Evolutionary conservation across 2,888 invertebrate species (phyloP).

Genomic region (Dryocosmus kuriphilus): DNA sequence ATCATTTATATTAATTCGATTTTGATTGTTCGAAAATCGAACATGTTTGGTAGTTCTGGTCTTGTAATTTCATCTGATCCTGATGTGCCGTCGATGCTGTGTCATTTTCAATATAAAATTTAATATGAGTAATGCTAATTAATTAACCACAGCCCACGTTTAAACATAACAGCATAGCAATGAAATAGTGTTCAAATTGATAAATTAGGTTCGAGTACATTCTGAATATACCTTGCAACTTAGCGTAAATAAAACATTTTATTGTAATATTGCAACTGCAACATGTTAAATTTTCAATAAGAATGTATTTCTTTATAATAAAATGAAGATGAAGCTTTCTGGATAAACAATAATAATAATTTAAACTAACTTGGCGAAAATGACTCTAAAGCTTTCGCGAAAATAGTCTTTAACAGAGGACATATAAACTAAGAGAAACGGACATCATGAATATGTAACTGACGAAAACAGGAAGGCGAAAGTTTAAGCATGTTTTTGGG

Average conservation of each 20-base stretch:
- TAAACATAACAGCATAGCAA: background rate
- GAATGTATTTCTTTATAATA: too few species aligned
- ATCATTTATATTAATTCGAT: background rate
- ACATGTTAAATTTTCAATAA: too few species aligned
- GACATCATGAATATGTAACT: slow-evolving; percentile 36
- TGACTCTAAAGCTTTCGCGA: background rate
- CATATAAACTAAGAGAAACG: background rate
- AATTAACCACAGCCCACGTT: background rate
- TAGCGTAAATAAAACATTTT: too few species aligned
- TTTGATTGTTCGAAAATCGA: background rate
- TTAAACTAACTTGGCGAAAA: background rate
- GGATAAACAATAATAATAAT: too few species aligned
- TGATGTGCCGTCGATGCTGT: background rate
- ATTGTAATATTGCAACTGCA: too few species aligned
- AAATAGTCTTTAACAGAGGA: background rate
- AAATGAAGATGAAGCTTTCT: too few species aligned
- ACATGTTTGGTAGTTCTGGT: background rate
- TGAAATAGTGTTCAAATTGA: background rate
- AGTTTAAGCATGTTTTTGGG: slow-evolving; percentile 23
- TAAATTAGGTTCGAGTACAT: too few species aligned
- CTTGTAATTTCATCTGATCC: background rate
- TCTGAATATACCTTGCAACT: too few species aligned
- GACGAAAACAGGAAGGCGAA: background rate
- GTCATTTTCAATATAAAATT: background rate
- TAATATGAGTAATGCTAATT: background rate